Percentiles rank a stretch among this genome's conserved stretches.
These are phyloP conservation scores for Tarsius wallacei DNA, from an alignment of 2,797 vertebrate genomes.

Conservation along the genomic window DNA sequence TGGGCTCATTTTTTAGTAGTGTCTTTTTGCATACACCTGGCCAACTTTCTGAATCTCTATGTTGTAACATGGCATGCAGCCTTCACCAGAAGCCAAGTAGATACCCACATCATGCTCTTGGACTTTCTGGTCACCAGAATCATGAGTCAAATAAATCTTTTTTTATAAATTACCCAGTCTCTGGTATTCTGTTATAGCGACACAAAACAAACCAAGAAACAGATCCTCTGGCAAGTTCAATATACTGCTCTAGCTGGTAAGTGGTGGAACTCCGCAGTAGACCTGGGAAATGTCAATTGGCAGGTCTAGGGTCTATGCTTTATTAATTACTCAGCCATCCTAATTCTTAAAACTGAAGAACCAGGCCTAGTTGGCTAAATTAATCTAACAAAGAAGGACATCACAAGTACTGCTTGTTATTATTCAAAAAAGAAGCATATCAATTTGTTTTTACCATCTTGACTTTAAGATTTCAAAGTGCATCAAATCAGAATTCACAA, in stretches of 20 bases:
- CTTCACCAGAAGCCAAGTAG: neutral
- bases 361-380: neutral
- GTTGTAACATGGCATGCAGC: neutral
- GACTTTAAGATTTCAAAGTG: neutral
- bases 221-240: neutral
- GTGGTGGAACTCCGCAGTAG: neutral
- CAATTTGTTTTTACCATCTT: conserved; percentile 2
- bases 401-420: neutral
- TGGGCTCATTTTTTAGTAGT: neutral
- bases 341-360: neutral
- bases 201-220: neutral
- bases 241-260: neutral
- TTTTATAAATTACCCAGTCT: neutral
- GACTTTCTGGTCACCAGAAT: neutral
- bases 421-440: neutral
- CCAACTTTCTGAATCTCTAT: neutral
- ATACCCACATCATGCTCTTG: neutral
- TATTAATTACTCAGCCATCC: neutral
- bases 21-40: neutral
- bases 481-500: neutral
- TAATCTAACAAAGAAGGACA: neutral
- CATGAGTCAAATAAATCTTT: neutral
- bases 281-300: neutral
- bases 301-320: neutral
- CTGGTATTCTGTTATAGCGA: neutral